Evolutionary conservation across 2,113 vertebrate genomes (phyloP).

Genomic region (Oreochromis tanganicae): DNA sequence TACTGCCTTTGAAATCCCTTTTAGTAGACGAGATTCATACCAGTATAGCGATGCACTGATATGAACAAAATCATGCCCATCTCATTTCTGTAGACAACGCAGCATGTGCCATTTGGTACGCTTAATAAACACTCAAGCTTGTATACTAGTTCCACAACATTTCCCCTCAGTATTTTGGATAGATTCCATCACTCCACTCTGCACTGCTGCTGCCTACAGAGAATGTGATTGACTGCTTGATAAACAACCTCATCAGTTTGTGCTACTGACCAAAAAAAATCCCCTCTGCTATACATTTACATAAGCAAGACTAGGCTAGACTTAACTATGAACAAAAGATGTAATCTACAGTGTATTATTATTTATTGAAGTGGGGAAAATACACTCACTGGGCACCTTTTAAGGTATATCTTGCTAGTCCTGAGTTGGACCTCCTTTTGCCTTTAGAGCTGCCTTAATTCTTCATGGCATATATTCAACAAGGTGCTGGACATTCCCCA

Average conservation of each 20-base stretch:
- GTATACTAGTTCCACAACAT: conserved; percentile 33
- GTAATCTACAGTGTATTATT: not conserved
- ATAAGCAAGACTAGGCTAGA: not conserved
- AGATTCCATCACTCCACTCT: conserved; percentile 1
- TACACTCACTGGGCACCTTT: not conserved
- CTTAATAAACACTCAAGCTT: conserved; percentile 1
- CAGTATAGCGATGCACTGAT: not conserved
- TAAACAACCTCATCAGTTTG: not conserved
- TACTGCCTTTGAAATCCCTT: conserved; percentile 13
- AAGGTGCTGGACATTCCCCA: not conserved
- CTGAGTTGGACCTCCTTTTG: not conserved
- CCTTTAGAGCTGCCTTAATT: not conserved
- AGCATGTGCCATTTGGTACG: not conserved
- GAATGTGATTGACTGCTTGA: not conserved
- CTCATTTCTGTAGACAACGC: not conserved
- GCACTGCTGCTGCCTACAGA: not conserved
- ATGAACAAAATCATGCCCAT: not conserved
- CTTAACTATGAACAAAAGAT: not conserved
- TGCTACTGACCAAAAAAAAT: not conserved
- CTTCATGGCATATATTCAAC: not conserved
- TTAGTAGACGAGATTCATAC: not conserved
- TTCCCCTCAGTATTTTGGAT: conserved; percentile 9
- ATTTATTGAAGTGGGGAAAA: not conserved
- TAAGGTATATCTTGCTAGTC: not conserved
- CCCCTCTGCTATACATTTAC: not conserved